Evolutionary conservation across 1,140 invertebrate genomes (phyloP), one percentile per base, ranked within the genome.

Genomic region (Ips nitidus): DNA sequence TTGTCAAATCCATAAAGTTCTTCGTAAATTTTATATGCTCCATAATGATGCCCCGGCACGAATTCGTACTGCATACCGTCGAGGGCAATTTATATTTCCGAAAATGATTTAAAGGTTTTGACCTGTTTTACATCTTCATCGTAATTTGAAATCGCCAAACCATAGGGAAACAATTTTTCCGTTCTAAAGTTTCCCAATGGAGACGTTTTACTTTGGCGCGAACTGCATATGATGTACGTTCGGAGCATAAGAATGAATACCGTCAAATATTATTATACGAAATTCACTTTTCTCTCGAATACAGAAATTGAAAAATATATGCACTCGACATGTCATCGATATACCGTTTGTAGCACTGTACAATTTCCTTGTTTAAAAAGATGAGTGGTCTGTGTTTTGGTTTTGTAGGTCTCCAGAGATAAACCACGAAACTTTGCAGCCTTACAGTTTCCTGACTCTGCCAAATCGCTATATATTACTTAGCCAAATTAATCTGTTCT

Each of bases 21-120:
- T 63, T 63, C 60, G 45, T 63, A 63, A 50, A 63, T 63, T 63
- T 63, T 63, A 52, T 52, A 63, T 63, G n/a, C 47, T 50, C 39
- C 52, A 63, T 63, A 63, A 63, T 63, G 60, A 63, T 63, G 60
- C 60, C 43, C 43, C 45, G 8, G 60, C 60, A 63, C 60, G 60
- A 63, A 63, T 52, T 63, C 47, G 60, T 52, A 52, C 40, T 52
- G 60, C 60, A 63, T 63, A 63, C 43, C 60, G 45, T n/a, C 7
- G 36, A 50, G 47, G 38, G 60, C 58, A 60, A 60, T 60, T 56
- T 60, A 43, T 22, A 22, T 60, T 60, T 42, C 41, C n/a, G 8
- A 63, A 63, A 36, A 63, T 63, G 60, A 63, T 63, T 60, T 42
- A 42, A 43, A n/a, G 41, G 6, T 42, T 42, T 42, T 22, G 58